Conservation (phyloP, 1,140 invertebrate species). For the Andricus grossulariae region DNA sequence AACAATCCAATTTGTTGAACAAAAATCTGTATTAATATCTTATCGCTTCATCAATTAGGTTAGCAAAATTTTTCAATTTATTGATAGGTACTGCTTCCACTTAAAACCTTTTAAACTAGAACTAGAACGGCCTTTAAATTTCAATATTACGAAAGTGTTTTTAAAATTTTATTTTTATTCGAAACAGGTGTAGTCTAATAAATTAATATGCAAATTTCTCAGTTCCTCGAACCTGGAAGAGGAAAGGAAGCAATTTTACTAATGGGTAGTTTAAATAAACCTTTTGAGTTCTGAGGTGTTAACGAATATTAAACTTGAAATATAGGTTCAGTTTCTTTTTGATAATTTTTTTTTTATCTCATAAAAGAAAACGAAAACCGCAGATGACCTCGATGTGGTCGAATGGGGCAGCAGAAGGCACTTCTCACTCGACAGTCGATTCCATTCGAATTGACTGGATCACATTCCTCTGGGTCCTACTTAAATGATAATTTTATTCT, state of each 20-base stretch:
- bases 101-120: too few relatives aligned
- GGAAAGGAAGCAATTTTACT: constrained; percentile 22
- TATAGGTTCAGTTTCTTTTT: constrained; percentile 13
- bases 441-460: constrained; percentile 28
- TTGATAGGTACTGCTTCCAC: too few relatives aligned
- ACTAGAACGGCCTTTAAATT: too few relatives aligned
- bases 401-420: constrained; percentile 17
- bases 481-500: constrained; percentile 20
- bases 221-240: not conserved
- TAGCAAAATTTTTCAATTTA: too few relatives aligned
- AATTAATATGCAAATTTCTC: too few relatives aligned
- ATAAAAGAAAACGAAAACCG: constrained; percentile 24
- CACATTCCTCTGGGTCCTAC: constrained; percentile 15
- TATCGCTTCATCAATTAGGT: too few relatives aligned
- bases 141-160: too few relatives aligned
- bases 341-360: not conserved
- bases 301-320: constrained; percentile 20
- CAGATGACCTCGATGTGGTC: constrained; percentile 31
- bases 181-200: too few relatives aligned
- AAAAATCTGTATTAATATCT: too few relatives aligned
- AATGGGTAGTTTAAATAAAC: constrained; percentile 15
- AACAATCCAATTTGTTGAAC: too few relatives aligned
- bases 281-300: not conserved
- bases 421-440: constrained; percentile 17
- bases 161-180: too few relatives aligned